phyloP scores from a whole-genome alignment of 53 echinoderm and acorn worm species.

The Paelopatides confundens region DNA sequence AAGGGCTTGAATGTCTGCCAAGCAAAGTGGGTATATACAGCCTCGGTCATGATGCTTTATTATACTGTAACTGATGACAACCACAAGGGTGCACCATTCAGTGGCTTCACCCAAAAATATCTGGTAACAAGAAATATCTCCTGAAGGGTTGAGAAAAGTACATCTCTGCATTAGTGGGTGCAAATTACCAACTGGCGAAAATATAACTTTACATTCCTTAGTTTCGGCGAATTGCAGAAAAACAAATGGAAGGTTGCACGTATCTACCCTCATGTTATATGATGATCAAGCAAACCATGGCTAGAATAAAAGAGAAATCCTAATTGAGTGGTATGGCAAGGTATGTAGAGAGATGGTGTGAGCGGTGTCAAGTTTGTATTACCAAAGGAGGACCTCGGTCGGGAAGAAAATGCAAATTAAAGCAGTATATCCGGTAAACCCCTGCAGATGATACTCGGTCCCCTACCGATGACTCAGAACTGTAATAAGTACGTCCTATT shows the following conservation, averaged over 20 bases:
- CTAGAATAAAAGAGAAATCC: background rate
- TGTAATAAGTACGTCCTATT: conserved; percentile 6
- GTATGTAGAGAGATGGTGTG: background rate
- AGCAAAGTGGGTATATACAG: background rate
- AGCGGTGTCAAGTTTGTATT: background rate
- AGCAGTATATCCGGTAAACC: background rate
- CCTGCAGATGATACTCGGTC: background rate
- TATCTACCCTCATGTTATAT: background rate
- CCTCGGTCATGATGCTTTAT: background rate
- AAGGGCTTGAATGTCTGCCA: background rate
- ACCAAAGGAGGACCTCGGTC: background rate
- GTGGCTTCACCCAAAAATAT: background rate
- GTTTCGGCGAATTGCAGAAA: background rate
- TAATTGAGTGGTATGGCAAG: conserved; percentile 1
- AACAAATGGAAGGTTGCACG: background rate
- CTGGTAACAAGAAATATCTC: background rate
- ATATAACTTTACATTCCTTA: background rate
- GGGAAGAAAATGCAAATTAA: background rate
- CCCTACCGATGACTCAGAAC: background rate
- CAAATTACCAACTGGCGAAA: background rate
- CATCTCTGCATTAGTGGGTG: background rate
- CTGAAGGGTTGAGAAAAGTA: background rate
- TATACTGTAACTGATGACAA: background rate
- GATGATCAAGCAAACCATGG: conserved; percentile 1
- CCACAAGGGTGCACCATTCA: background rate